A percentile compares a stretch with the other conserved stretches of the same genome.
Evolutionary conservation across 2,113 vertebrate genomes (phyloP).

Genomic region (Lamprologus callipterus): DNA sequence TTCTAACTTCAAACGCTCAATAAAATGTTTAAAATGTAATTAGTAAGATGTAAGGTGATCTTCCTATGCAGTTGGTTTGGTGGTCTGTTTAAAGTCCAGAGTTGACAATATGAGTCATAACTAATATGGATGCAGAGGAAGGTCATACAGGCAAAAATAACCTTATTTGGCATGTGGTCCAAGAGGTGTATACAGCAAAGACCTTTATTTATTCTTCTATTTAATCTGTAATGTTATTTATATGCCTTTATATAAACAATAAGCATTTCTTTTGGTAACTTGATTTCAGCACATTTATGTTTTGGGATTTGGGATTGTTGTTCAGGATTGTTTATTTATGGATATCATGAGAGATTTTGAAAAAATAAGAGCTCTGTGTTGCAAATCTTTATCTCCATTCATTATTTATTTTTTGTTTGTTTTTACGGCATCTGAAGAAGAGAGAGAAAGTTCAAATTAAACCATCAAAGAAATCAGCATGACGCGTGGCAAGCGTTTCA

Average conservation of each 20-base stretch:
- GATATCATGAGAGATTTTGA: neutral
- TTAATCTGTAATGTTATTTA: neutral
- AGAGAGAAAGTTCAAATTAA: neutral
- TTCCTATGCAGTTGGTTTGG: neutral
- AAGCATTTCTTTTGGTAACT: neutral
- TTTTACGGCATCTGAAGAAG: neutral
- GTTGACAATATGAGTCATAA: neutral
- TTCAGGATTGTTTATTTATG: neutral
- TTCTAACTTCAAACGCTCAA: neutral
- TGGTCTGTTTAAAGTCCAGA: neutral
- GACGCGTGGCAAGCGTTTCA: neutral
- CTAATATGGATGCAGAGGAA: neutral
- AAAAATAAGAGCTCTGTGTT: neutral
- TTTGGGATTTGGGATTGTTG: neutral
- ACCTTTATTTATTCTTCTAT: neutral
- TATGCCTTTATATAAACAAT: fast-evolving
- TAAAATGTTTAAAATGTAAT: neutral
- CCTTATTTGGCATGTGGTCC: neutral
- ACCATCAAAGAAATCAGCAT: neutral
- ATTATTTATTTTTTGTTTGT: neutral
- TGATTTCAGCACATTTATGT: neutral
- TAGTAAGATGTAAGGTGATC: neutral
- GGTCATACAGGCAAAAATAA: neutral
- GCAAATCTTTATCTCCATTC: neutral
- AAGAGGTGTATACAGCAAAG: neutral